Evolutionary conservation across 1,140 invertebrate species (phyloP).

Genomic region (Alviniconcha marisindica): DNA sequence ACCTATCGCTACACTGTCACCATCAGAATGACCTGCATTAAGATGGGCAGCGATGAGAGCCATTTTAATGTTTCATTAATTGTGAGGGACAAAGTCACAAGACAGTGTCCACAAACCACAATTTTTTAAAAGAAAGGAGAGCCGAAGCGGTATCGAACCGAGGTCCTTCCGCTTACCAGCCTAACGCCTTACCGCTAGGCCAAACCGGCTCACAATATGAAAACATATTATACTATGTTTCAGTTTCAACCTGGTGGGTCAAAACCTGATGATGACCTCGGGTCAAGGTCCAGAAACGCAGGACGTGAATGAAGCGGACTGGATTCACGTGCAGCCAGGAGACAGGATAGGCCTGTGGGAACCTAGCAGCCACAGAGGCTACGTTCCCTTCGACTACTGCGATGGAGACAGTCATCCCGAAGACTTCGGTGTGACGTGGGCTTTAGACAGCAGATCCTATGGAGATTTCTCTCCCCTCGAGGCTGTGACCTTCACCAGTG

Average conservation of each 20-base stretch:
- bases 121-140: too few relatives aligned
- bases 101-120: too few relatives aligned
- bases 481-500: not conserved
- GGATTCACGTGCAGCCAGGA: not conserved
- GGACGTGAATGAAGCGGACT: slow-evolving; percentile 5
- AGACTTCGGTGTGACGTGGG: not conserved
- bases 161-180: too few relatives aligned
- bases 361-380: not conserved
- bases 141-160: too few relatives aligned
- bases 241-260: not conserved
- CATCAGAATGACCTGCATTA: too few relatives aligned
- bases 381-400: not conserved
- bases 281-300: not conserved
- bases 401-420: not conserved
- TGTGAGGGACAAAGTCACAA: too few relatives aligned
- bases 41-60: too few relatives aligned
- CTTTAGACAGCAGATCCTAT: not conserved
- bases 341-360: not conserved
- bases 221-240: too few relatives aligned
- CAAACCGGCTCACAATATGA: too few relatives aligned
- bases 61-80: too few relatives aligned
- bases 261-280: not conserved
- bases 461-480: not conserved
- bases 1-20: too few relatives aligned
- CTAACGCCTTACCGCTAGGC: too few relatives aligned